Base-by-base conservation (phyloP, 2,113 vertebrate genomes). In the Solea solea region DNA sequence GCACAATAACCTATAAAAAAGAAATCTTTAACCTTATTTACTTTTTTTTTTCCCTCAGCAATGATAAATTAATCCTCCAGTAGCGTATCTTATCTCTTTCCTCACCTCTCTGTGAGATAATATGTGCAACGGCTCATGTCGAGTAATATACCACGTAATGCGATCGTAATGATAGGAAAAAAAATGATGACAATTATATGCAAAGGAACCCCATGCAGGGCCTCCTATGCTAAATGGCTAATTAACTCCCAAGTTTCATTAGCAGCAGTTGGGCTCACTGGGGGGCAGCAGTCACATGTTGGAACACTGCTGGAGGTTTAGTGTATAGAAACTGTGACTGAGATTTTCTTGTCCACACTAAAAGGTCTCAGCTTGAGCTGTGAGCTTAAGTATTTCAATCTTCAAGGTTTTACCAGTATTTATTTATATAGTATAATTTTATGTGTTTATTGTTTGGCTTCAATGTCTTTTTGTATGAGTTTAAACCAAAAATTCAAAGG, bases 221-320 rank as follows among this genome's bases (percentile, higher is more conserved):
- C 42, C 5, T 48, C 57, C 1, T 48, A 60, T 59, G 52, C 21
- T 78, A 74, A 86, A 53, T 40, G 44, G 52, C 55, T 82, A 73
- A 84, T 86, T 59, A 84, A 8, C 64, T 16, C 48, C 28, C 48
- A 6, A 52, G 54, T 25, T 62, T 87, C 80, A 80, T 85, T 87
- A 81, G 72, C 55, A 49, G 69, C 56, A 25, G 52, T 69, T 11
- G 15, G 27, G 21, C 64, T 64, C 39, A 2, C 48, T 57, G 49
- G 60, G 46, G 13, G 0, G 46, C n/a, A 14, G 57, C 25, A 21
- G 64, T 4, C 15, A 55, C 48, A 60, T 0, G 39, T 53, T 41
- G 28, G 21, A 34, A 4, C 48, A 1, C 59, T 10, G 52, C 21
- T 9, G 9, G 42, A 66, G 52, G 48, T 63, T 59, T 57, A 0